Percentiles rank a stretch among this genome's conserved stretches.
Evolutionary conservation across 2,797 vertebrate genomes (phyloP).

Genomic region (Pempheris klunzingeri): DNA sequence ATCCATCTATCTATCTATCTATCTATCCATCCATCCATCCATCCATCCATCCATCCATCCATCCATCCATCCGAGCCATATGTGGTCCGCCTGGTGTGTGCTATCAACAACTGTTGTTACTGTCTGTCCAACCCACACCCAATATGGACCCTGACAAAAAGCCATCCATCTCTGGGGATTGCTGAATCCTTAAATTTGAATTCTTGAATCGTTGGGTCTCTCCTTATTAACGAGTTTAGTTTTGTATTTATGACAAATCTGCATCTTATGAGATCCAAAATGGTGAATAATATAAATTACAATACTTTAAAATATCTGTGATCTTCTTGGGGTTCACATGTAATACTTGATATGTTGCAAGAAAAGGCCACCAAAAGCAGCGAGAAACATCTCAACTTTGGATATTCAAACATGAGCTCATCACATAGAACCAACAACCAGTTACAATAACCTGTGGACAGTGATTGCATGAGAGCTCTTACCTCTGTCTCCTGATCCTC

Average conservation of each 20-base stretch:
- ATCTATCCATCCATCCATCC: no score
- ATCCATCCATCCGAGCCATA: no score
- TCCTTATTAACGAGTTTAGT: no score
- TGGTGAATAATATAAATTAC: neutral
- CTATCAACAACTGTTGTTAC: no score
- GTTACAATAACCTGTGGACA: neutral
- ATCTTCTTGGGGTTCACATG: neutral
- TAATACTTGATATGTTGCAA: neutral
- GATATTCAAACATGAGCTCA: neutral
- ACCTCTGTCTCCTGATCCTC: conserved; percentile 82
- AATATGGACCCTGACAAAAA: no score
- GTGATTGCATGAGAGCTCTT: neutral
- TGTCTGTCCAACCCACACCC: no score
- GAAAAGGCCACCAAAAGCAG: neutral
- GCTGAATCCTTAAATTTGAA: no score
- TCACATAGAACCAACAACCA: neutral
- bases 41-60: no score
- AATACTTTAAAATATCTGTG: neutral
- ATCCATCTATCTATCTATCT: no score
- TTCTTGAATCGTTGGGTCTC: no score
- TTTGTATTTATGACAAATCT: neutral
- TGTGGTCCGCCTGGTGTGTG: no score
- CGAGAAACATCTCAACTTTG: neutral
- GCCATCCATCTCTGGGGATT: no score
- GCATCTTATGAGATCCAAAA: neutral